Evolutionary conservation across 1,140 invertebrate species (phyloP).

Genomic region (Chionoecetes opilio): DNA sequence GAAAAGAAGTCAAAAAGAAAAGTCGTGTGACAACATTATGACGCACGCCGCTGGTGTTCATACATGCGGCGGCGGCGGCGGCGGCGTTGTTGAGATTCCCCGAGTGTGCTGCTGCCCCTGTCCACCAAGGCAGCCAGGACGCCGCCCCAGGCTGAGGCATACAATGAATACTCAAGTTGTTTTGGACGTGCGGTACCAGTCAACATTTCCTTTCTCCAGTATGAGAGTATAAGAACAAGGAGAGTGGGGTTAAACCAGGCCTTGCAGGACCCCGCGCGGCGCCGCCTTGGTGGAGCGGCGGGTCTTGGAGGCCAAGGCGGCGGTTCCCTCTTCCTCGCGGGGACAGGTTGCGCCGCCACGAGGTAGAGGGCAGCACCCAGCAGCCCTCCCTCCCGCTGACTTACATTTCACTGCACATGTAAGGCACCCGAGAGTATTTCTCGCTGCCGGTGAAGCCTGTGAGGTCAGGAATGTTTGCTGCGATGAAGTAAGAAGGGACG

Average conservation of each 20-base stretch:
- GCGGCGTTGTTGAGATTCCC: neutral
- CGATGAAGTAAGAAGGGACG: neutral
- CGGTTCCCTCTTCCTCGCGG: neutral
- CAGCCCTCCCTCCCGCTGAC: neutral
- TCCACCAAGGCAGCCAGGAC: neutral
- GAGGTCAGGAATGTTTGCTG: neutral
- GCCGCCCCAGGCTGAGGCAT: neutral
- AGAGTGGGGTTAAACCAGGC: neutral
- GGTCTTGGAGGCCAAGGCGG: neutral
- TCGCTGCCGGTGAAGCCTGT: neutral
- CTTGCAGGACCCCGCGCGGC: neutral
- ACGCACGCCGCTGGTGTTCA: neutral
- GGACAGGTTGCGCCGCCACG: neutral
- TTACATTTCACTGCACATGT: neutral
- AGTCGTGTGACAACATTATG: neutral
- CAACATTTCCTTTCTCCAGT: neutral
- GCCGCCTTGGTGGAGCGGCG: neutral
- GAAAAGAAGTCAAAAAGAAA: neutral
- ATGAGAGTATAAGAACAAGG: neutral
- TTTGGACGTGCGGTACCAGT: neutral
- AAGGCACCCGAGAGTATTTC: neutral
- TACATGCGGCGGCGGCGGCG: too few species aligned
- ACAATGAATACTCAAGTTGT: neutral
- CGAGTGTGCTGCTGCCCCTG: neutral
- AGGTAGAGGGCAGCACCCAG: slow-evolving; percentile 1